Evolutionary conservation across 2,113 vertebrate species (phyloP), one percentile per base, ranked within the genome.

Genomic region (Plectropomus leopardus): DNA sequence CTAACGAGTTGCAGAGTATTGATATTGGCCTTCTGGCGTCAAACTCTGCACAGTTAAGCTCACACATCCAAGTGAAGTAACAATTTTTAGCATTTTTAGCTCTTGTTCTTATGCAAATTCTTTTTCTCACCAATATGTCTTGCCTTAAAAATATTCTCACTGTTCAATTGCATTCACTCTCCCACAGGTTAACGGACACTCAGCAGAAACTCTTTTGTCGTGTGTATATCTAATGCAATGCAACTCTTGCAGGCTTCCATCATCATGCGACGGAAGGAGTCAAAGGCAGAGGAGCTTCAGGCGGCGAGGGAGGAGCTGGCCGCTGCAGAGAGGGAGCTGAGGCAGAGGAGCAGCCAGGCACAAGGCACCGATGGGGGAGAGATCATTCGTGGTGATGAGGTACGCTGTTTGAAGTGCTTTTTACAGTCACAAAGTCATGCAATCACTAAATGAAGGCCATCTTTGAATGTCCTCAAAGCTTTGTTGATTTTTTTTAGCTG

Each of bases 241-340:
- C 72, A 40, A 72, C 58, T 65, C 34, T 60, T 44, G 34, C 88
- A 99, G 98, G 98, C 97, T 50, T 97, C 97, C 74, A 98, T 99
- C 65, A 97, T 99, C 75, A 91, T 95, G 55, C 96, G 95, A 81
- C 99, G 96, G 80, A 99, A 99, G 93, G 97, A 97, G 91, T 96
- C 95, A 11, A 99, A 97, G 89, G 97, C 97, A 1, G 96, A 99
- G 88, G 97, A 99, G 87, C 95, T 99, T 21, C 97, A 99, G 92
- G 96, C 96, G 80, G 95, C 96, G 16, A 97, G 96, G 77, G 98
- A 99, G 76, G 96, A 98, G 89, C 84, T 98, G 88, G 81, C 93
- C 0, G 92, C 61, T 3, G 63, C 95, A 7, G 97, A 98, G 70
- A 96, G 64, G 81, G 95, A 98, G 84, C 90, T 96, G 85, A 92